A percentile compares a stretch with the other conserved stretches of the same genome.
Conservation (phyloP, 2,888 invertebrate species). For the Theodoxus fluviatilis region DNA sequence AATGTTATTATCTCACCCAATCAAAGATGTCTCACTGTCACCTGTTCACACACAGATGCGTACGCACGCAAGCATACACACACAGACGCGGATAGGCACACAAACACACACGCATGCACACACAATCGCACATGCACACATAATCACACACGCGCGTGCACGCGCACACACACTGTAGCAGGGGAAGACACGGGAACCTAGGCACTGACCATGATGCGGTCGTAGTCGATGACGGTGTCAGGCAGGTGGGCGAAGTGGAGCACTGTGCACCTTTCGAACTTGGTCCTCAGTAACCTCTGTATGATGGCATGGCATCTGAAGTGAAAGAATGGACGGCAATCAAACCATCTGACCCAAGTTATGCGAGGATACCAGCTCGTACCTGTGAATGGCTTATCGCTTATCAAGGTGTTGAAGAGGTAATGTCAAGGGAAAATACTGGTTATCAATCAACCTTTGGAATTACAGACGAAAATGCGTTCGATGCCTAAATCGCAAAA, state of each 20-base stretch:
- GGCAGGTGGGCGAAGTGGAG: constrained; percentile 74
- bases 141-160: neutral
- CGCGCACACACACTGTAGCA: neutral
- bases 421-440: too few species aligned
- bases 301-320: constrained; percentile 41
- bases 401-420: too few species aligned
- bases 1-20: too few species aligned
- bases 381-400: too few species aligned
- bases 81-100: neutral
- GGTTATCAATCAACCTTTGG: too few species aligned
- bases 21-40: too few species aligned
- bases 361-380: neutral
- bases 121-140: neutral
- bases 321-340: neutral
- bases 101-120: neutral
- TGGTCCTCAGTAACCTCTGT: constrained; percentile 34
- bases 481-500: too few species aligned
- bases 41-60: too few species aligned
- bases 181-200: neutral
- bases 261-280: constrained; percentile 37
- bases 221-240: constrained; percentile 41
- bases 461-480: too few species aligned
- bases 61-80: neutral
- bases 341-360: neutral
- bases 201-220: constrained; percentile 44